phyloP scores from a whole-genome alignment of 2,113 vertebrate genomes.

The Columbina picui region DNA sequence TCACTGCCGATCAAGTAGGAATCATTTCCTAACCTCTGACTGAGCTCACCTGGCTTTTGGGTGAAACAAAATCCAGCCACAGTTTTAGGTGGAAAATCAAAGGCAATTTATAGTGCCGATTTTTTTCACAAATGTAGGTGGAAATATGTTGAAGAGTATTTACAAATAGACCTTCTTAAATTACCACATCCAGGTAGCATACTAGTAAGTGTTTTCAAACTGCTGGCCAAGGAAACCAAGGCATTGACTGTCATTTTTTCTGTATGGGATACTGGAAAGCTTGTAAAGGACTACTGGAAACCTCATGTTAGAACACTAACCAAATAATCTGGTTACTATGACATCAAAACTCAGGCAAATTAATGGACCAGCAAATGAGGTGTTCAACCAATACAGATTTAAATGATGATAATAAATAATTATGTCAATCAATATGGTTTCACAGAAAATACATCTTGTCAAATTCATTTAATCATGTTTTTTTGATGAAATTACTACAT shows the following conservation, averaged over 20 bases:
- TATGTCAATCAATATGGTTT: conserved; percentile 52
- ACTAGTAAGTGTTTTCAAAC: background rate
- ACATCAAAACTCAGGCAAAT: conserved; percentile 9
- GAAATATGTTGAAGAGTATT: background rate
- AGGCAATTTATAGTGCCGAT: background rate
- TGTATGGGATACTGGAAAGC: background rate
- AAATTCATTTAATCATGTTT: conserved; percentile 27
- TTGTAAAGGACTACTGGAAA: background rate
- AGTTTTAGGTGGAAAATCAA: background rate
- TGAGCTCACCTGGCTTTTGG: background rate
- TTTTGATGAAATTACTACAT: conserved; percentile 29
- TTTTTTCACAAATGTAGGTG: background rate
- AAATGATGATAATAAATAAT: conserved; percentile 46
- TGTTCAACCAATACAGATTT: conserved; percentile 37
- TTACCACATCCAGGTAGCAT: background rate
- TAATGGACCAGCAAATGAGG: conserved; percentile 5
- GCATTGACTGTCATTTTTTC: background rate
- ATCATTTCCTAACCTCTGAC: background rate
- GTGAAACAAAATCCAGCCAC: background rate
- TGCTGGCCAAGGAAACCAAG: background rate
- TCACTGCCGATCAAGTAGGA: background rate
- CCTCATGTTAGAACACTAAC: background rate
- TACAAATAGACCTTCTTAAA: background rate
- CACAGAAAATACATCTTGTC: conserved; percentile 29
- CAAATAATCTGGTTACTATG: background rate